A percentile compares a stretch with the other conserved stretches of the same genome.
Evolutionary conservation across 30 jellyfish, hydroid and myxozoan genomes (phyloP).

Genomic region (Pseudorhiza aurosa): DNA sequence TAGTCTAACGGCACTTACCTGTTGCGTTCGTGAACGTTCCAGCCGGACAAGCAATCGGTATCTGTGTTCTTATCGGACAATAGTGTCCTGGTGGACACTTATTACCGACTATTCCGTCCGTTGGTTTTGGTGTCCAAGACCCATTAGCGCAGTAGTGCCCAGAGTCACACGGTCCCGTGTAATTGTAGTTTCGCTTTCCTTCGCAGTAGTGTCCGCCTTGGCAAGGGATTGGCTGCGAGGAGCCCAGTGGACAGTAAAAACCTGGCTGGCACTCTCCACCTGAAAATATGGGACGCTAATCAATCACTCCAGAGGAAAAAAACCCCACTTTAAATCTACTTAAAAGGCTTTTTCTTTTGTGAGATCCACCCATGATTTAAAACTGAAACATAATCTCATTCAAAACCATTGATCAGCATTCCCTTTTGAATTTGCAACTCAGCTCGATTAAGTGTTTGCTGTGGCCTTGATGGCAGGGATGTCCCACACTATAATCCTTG

Average conservation of each 20-base stretch:
- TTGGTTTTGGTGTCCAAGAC: slow-evolving; percentile 83
- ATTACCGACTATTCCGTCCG: slow-evolving; percentile 78
- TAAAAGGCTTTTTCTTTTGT: no score
- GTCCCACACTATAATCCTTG: no score
- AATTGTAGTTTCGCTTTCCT: slow-evolving; percentile 74
- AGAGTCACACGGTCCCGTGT: slow-evolving; percentile 87
- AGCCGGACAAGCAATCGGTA: slow-evolving; percentile 82
- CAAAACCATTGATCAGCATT: no score
- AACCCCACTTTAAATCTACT: no score
- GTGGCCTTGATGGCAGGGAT: no score
- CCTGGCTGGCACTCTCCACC: slow-evolving; percentile 99
- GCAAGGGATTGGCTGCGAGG: slow-evolving; percentile 84
- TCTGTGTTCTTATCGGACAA: slow-evolving; percentile 74
- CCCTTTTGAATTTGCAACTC: no score
- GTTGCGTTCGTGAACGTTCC: slow-evolving; percentile 87
- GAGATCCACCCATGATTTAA: no score
- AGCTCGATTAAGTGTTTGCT: no score
- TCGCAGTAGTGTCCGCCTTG: slow-evolving; percentile 89
- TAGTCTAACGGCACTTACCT: slow-evolving; percentile 49
- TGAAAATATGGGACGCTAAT: no score
- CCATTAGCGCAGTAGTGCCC: slow-evolving; percentile 85
- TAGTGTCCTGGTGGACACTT: slow-evolving; percentile 90
- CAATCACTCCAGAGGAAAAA: no score
- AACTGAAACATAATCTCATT: no score
- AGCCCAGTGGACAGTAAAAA: slow-evolving; percentile 89